Conservation (phyloP, 2,797 vertebrate species). For the Valencia hispanica region DNA sequence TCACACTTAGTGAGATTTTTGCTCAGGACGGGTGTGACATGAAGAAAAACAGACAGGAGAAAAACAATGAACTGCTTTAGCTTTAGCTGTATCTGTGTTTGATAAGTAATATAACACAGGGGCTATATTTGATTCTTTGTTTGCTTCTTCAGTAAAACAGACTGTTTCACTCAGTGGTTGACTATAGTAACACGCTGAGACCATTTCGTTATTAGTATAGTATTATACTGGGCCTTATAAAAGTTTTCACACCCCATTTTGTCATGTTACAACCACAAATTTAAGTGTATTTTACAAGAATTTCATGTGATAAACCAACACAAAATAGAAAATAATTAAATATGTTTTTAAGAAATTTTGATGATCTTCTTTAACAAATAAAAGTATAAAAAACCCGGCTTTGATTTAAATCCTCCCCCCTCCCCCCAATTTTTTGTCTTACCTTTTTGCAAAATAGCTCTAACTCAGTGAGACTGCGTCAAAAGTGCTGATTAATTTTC, state of each 20-base stretch:
- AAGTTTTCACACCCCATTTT: not conserved
- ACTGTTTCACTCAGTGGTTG: not conserved
- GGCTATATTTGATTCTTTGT: slow-evolving; percentile 29
- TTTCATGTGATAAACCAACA: not conserved
- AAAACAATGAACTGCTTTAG: slow-evolving; percentile 18
- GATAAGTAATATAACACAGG: slow-evolving; percentile 2
- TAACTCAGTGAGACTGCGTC: not conserved
- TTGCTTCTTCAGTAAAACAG: slow-evolving; percentile 19
- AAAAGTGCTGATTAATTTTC: not conserved
- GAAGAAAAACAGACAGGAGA: slow-evolving; percentile 21
- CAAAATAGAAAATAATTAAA: not conserved
- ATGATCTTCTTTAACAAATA: not conserved
- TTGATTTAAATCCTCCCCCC: not conserved
- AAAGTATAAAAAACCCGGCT: not conserved
- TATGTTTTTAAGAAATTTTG: not conserved
- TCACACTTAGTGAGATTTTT: slow-evolving; percentile 51
- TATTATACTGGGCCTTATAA: not conserved
- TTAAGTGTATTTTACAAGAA: not conserved
- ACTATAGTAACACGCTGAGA: slow-evolving; percentile 1
- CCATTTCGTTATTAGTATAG: not conserved
- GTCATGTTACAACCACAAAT: not conserved
- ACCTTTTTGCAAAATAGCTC: not conserved
- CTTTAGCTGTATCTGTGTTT: slow-evolving; percentile 13
- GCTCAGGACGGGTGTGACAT: slow-evolving; percentile 17
- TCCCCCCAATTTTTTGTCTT: not conserved